Evolutionary conservation across 2,797 vertebrate species (phyloP), one percentile per base, ranked within the genome.

Genomic region (Characodon lateralis): DNA sequence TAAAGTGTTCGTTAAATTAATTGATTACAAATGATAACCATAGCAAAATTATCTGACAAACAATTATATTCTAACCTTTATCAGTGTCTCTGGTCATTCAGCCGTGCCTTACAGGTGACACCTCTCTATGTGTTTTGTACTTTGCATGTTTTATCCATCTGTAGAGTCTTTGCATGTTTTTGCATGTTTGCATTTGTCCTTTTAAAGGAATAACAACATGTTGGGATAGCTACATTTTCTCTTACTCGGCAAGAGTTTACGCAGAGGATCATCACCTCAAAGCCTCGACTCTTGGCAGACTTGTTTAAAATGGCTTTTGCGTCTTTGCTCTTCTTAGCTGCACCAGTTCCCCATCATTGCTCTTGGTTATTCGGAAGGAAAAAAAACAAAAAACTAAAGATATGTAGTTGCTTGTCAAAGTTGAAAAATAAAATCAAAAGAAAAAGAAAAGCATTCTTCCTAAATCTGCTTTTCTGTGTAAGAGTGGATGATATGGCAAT

Each of bases 71-170:
- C 59, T 63, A 63, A 0, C 31, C 35, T 22, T 59, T 70, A 59
- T 79, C 22, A 13, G 9, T n/a, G 22, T 24, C 65, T 66, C 24
- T 46, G 41, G 13, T 26, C 77, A 50, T 82, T 91, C 90, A 90
- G 87, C 88, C 72, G 79, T 81, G 72, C 43, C 2, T 22, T 20
- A 56, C 58, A 75, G 69, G 58, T 63, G 35, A 4, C 56, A 20
- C 77, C 28, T 83, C 61, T 83, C 72, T 88, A 76, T 89, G 69
- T 74, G 24, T 78, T 63, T 86, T 61, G 50, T 70, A 66, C 63
- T 89, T 84, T 91, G 78, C 85, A 88, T 90, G 87, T 89, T 71
- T 48, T 65, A 71, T 22, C 68, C 73, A 16, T 71, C 46, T 2
- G 35, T 70, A 0, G 72, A 46, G 18, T 81, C 80, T 88, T 79